Evolutionary conservation across 2,797 vertebrate genomes (phyloP), one percentile per base, ranked within the genome.

Genomic region (Clarias platycephalus): DNA sequence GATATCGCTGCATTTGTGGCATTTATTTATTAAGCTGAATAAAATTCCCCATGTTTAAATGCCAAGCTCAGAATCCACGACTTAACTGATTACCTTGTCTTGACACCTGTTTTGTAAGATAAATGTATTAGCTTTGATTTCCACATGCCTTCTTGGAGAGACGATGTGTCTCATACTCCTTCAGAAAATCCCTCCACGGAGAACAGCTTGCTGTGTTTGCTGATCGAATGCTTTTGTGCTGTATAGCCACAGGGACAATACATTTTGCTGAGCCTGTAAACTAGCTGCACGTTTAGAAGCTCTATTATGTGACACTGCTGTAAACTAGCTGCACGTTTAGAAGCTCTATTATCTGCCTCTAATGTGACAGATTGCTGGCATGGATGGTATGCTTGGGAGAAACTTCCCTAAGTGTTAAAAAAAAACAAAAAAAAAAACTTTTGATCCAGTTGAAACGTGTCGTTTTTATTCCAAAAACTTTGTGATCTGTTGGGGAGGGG

Each of bases 351-450:
- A 8, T 16, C 24, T 20, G 20, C n/a, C 49, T 80, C n/a, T 80
- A 28, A 80, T 49, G 77, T 49, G 62, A 64, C 60, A 49, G 76
- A 79, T 64, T 79, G 37, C n/a, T 79, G 77, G 16, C 37, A 28
- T 49, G 64, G 37, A 64, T 80, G 60, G 15, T 37, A 44, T 63
- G 37, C 18, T 79, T 64, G 5, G 24, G 18, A 20, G 60, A 63
- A 79, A 79, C 60, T 63, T 79, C 58, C 63, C 63, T 37, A 79
- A 79, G 44, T 26, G 13, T 5, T 49, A 15, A 37, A 64, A 49
- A 49, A 49, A 44, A 44, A 44, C n/a, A 44, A 44, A 44, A 44
- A 49, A 12, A 49, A 49, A n/a, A 49, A 22, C 24, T 28, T 80
- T 28, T 49, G 24, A 20, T 49, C 10, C n/a, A 20, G 40, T 49